Evolutionary conservation across 2,797 vertebrate species (phyloP).

Genomic region (Molossus alvarezi): DNA sequence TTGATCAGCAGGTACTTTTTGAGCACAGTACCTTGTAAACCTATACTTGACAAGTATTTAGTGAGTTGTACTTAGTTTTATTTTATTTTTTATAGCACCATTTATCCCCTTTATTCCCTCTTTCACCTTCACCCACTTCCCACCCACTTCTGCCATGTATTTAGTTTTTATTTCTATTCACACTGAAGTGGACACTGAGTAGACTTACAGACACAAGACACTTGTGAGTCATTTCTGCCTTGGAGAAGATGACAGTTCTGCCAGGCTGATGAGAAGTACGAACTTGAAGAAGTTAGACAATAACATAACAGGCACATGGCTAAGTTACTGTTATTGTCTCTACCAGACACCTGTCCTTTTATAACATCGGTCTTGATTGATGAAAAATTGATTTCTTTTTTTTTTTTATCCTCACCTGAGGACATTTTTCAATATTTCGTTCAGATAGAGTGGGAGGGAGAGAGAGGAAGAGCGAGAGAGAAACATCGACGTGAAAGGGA

Average conservation of each 20-base stretch:
- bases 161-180: neutral
- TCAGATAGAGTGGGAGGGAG: too few species aligned
- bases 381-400: too few species aligned
- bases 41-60: constrained; percentile 3
- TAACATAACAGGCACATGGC: neutral
- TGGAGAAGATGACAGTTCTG: neutral
- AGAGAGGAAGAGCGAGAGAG: too few species aligned
- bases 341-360: neutral
- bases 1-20: neutral
- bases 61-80: neutral
- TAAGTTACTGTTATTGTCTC: neutral
- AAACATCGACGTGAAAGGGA: too few species aligned
- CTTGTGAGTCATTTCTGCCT: constrained; percentile 49
- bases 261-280: neutral
- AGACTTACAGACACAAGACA: neutral
- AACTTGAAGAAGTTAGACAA: neutral
- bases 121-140: too few species aligned
- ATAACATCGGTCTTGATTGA: neutral
- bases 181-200: neutral
- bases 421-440: too few species aligned
- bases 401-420: too few species aligned
- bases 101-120: too few species aligned
- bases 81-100: too few species aligned
- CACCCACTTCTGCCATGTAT: neutral
- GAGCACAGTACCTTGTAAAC: neutral